Evolutionary conservation across 2,797 vertebrate species (phyloP), one percentile per base, ranked within the genome.

Genomic region (Gephyroberyx darwinii): DNA sequence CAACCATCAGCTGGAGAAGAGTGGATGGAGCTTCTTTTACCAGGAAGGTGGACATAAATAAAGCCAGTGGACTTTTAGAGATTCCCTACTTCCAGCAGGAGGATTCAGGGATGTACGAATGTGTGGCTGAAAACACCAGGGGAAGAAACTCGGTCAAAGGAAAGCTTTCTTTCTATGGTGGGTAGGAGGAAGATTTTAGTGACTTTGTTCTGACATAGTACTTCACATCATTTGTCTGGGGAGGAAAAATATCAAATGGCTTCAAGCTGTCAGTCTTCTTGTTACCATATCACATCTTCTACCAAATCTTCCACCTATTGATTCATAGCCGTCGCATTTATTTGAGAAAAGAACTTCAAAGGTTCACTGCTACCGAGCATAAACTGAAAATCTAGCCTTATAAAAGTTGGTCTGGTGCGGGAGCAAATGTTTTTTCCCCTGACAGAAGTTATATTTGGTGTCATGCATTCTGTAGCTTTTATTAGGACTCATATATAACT

Each of bases 31-130:
- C 92, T 60, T 88, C 93, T 0, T 93, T 98, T 65, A 93, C 95
- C n/a, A 93, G 95, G 80, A 99, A 98, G 74, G 95, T 96, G 70
- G 92, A 96, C 65, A 87, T 95, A 19, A 96, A 95, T 84, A 94
- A 95, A 69, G 95, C 95, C 0, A 96, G 93, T 0, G 95, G 96
- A 2, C 94, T 96, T 37, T 92, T 99, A 4, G 97, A 99, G 86
- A 96, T 99, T 81, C 96, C 96, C 39, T 96, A 97, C 65, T 98
- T 99, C 77, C 97, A 98, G 86, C 96, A 95, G 69, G 96, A 98
- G 65, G 97, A 99, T 3, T 93, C 96, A 0, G 96, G 96, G 0
- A 73, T 82, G 2, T 99, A 99, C 2, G 97, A 99, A 61, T 99
- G 97, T 2, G 85, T 96, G 37, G 96, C 96, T 50, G 97, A 99